These are phyloP conservation scores for Saturnia japonica DNA, from an alignment of 2,888 invertebrate genomes.

Conservation along the genomic window DNA sequence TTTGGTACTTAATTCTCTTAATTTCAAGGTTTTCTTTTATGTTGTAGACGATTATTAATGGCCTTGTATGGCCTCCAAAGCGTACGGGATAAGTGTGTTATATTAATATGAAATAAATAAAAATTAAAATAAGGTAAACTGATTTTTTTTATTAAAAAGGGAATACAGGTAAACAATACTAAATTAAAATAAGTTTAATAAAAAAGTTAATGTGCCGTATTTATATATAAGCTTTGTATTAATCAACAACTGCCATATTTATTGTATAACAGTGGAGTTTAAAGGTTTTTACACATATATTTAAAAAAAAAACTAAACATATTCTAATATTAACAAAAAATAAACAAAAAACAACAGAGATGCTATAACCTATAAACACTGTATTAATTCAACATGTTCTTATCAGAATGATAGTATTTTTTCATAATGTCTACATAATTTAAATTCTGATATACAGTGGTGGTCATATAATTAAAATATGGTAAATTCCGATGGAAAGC, in stretches of 20 bases:
- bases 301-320: neutral
- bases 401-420: neutral
- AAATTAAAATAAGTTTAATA: too few species aligned
- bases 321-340: neutral
- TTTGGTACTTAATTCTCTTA: too few species aligned
- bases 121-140: neutral
- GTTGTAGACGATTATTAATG: neutral
- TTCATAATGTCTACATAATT: constrained; percentile 2
- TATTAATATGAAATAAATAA: neutral
- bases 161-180: too few species aligned
- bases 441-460: too few species aligned
- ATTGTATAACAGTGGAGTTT: neutral
- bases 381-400: neutral
- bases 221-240: neutral
- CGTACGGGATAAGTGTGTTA: neutral
- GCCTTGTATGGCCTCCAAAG: neutral
- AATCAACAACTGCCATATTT: neutral
- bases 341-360: neutral
- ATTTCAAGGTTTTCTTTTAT: neutral
- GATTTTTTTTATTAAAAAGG: too few species aligned
- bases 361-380: neutral
- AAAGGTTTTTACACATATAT: too few species aligned
- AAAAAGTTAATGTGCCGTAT: too few species aligned
- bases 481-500: too few species aligned
- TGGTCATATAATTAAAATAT: too few species aligned